Base-by-base conservation (phyloP, 2,888 invertebrate species). In the Phaedon cochleariae region DNA sequence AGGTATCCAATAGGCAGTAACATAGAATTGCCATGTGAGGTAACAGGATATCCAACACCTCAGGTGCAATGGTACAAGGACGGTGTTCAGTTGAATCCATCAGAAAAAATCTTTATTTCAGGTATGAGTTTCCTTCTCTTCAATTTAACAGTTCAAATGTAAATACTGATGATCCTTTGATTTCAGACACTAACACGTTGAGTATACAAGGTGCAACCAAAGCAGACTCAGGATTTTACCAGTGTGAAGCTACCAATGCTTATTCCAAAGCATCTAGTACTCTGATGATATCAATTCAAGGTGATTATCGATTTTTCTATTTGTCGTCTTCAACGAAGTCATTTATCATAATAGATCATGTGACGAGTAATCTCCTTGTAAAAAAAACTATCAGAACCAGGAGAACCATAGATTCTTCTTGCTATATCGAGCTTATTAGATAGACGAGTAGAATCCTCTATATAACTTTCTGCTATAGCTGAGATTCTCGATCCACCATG, bases 1-100 rank as follows among this genome's bases (percentile, higher is more conserved):
- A 85, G 84, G 58, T 89, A 90, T 81, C 85, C 87, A 1, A 86
- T 88, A 48, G 93, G 92, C 64, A 86, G 88, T 29, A 90, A 91
- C 74, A 85, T 95, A 72, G 87, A 85, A 46, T 85, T 96, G 67
- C 87, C 87, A 12, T 96, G 95, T 79, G 88, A 89, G 31, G 92
- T 93, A 49, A 90, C 90, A 71, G 95, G 95, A 2, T 90, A 90
- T 82, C 95, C 95, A 0, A 83, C 85, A 60, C 94, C 95, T 2
- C 85, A 86, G 69, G 91, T 95, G 2, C 85, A 87, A 64, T 97
- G 96, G 96, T 92, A 88, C 81, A 95, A 94, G 83, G 90, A 96
- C 79, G 88, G 90, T 51, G 81, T 83, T 29, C 85, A 83, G 1
- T 77, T 95, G 12, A 73, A 81, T 31, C 74, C 86, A 26, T 86